Conservation (phyloP, 64 coral and sea anemone species). For the Cladopsammia gracilis region DNA sequence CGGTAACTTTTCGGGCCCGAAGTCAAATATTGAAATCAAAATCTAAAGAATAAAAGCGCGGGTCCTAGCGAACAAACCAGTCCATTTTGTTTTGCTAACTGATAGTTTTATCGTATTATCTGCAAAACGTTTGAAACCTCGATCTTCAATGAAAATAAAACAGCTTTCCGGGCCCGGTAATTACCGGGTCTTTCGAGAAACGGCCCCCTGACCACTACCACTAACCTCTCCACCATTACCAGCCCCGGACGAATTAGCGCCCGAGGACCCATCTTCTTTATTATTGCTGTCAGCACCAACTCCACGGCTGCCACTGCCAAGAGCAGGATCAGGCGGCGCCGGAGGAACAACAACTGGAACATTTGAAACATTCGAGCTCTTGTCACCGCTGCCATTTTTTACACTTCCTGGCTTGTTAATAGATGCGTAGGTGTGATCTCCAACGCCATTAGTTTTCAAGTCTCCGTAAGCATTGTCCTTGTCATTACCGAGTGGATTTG, state of each 20-base stretch:
- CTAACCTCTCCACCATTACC: neutral
- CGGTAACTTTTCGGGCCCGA: no score
- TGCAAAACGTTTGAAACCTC: no score
- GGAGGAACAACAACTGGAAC: neutral
- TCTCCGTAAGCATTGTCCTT: neutral
- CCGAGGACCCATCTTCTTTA: neutral
- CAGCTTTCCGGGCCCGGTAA: no score
- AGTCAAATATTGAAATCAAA: no score
- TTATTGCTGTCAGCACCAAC: neutral
- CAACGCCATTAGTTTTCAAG: neutral
- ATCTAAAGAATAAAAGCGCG: no score
- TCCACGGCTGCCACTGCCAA: neutral
- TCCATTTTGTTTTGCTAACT: no score
- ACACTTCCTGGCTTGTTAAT: neutral
- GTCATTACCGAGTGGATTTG: neutral
- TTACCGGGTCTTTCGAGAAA: no score
- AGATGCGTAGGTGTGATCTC: neutral
- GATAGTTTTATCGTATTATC: no score
- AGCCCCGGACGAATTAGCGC: neutral
- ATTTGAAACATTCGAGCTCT: neutral
- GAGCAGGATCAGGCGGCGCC: neutral
- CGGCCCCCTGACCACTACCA: neutral
- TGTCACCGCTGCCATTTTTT: neutral
- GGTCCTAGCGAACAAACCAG: no score
- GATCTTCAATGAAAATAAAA: no score